These are phyloP conservation scores for Acronicta alni DNA, from an alignment of 2,888 invertebrate genomes.

Conservation along the genomic window DNA sequence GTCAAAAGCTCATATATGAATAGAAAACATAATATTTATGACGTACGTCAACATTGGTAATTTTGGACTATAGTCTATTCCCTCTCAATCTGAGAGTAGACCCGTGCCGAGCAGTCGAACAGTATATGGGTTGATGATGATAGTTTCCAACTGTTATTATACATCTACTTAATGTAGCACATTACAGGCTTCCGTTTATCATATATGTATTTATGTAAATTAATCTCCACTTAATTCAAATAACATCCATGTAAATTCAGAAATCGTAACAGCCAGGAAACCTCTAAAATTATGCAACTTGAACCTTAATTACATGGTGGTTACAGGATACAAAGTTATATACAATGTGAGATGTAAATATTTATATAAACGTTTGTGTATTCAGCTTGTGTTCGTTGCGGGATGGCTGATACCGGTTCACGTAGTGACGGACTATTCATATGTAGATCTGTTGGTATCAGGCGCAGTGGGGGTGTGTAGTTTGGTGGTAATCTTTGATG, in stretches of 20 bases:
- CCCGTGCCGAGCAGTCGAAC: no score
- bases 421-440: slow-evolving; percentile 33
- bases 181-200: no score
- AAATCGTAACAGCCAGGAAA: slow-evolving; percentile 20
- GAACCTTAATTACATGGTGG: slow-evolving; percentile 33
- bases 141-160: no score
- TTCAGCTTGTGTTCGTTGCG: slow-evolving; percentile 13
- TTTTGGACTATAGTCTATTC: no score
- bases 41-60: no score
- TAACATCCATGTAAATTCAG: slow-evolving; percentile 12
- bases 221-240: not conserved
- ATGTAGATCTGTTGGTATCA: slow-evolving; percentile 38
- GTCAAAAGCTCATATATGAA: no score
- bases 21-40: no score
- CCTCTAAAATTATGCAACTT: slow-evolving; percentile 14
- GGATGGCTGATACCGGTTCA: slow-evolving; percentile 25
- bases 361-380: slow-evolving; percentile 38
- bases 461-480: slow-evolving; percentile 12
- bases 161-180: no score
- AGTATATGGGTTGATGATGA: no score
- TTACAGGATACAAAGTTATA: slow-evolving; percentile 23
- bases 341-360: slow-evolving; percentile 38
- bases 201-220: not conserved
- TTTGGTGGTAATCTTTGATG: slow-evolving; percentile 13
- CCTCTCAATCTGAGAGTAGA: no score